These are phyloP conservation scores for Melieria crassipennis DNA, from an alignment of 2,888 invertebrate genomes.

Conservation along the genomic window DNA sequence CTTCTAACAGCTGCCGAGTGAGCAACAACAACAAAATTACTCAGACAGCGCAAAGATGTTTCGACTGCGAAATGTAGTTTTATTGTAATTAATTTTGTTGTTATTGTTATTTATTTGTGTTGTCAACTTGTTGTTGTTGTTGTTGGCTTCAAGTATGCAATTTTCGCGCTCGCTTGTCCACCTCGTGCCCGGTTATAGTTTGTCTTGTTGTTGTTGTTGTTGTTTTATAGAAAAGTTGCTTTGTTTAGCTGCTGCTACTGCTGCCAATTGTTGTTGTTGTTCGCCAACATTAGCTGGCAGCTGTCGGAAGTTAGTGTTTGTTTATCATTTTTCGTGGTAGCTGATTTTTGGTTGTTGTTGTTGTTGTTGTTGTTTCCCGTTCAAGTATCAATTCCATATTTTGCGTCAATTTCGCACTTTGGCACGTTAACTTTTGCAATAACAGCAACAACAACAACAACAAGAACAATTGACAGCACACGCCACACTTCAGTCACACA, in stretches of 20 bases:
- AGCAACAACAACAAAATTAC: too few species aligned
- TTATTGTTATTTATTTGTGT: too few species aligned
- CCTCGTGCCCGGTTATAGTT: too few species aligned
- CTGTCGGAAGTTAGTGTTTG: conserved; percentile 14
- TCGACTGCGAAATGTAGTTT: too few species aligned
- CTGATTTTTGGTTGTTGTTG: background rate
- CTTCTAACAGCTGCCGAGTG: too few species aligned
- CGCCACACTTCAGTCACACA: background rate
- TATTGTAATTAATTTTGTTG: too few species aligned
- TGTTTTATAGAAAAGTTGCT: background rate
- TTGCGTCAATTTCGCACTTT: background rate
- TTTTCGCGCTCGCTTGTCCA: background rate
- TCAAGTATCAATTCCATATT: background rate
- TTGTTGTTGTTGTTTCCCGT: background rate
- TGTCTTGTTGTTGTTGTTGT: too few species aligned
- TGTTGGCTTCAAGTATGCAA: background rate
- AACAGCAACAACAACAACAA: too few species aligned
- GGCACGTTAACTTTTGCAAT: conserved; percentile 1
- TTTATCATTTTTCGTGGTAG: background rate
- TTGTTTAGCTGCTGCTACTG: background rate
- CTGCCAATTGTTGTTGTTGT: conserved; percentile 15
- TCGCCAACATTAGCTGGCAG: background rate
- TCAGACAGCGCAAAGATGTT: too few species aligned
- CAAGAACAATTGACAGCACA: too few species aligned
- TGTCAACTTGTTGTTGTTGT: background rate